Base-by-base conservation (phyloP, 2,888 invertebrate species). In the Cryptocephalus moraei region DNA sequence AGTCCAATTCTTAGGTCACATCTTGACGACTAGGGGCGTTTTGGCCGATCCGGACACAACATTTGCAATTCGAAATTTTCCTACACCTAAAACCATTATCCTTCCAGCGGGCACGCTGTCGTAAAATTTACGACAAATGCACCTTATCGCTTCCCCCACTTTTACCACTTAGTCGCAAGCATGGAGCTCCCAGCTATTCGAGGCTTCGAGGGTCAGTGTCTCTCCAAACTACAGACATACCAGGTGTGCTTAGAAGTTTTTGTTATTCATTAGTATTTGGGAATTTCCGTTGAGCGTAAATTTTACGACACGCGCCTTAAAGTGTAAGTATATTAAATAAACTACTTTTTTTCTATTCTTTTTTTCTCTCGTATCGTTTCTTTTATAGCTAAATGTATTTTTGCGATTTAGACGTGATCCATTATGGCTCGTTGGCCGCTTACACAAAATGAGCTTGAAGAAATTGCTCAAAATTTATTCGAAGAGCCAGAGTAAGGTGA, bases 351-450 rank as follows among this genome's bases (percentile, higher is more conserved):
- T 46, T 32, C 36, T 31, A 41, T 46, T 46, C 31, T 13, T 40
- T 39, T 39, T 14, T 46, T 34, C 12, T n/a, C 42, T 34, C n/a
- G n/a, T 9, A n/a, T 9, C 34, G 34, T 34, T 9, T 34, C 34
- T n/a, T 9, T 34, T 34, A 34, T 34, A 34, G 34, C 34, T 34
- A 34, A n/a, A n/a, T n/a, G n/a, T n/a, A n/a, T n/a, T n/a, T n/a
- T n/a, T n/a, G n/a, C n/a, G n/a, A n/a, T 46, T 46, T 31, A 46
- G 46, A 42, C 46, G 42, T 46, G 36, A 42, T 34, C 42, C 42
- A 34, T 42, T 46, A 42, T 46, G 42, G 11, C 42, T 42, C 33
- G 38, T 42, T n/a, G n/a, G n/a, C n/a, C n/a, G n/a, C 41, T 36
- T 22, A 42, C 46, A 46, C 12, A 46, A 41, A 41, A 46, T 32